These are phyloP conservation scores for Drosophila tristis DNA, from an alignment of 1,140 invertebrate species.

Conservation along the genomic window DNA sequence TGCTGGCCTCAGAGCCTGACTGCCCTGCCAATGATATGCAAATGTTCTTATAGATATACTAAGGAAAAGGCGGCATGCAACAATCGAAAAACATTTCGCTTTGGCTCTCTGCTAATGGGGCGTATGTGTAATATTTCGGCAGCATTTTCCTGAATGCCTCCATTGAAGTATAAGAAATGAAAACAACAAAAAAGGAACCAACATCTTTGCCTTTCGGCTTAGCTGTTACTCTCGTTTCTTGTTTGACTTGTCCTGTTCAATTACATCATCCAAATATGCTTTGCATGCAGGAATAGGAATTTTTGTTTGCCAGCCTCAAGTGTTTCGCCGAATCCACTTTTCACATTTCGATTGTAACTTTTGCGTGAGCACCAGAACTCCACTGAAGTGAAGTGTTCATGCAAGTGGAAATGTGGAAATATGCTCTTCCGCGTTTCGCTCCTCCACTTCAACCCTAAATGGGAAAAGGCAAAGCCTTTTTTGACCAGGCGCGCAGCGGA, in stretches of 20 bases:
- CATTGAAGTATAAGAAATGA: background rate
- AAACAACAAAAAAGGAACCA: too few relatives aligned
- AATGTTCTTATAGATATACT: constrained; percentile 12
- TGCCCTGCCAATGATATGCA: constrained; percentile 24
- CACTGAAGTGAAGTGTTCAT: constrained; percentile 8
- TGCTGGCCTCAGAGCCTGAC: background rate
- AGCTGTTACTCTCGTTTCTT: background rate
- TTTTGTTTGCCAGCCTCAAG: background rate
- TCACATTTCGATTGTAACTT: constrained; percentile 22
- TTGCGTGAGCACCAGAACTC: background rate
- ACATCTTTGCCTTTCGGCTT: background rate
- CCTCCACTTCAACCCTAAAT: background rate
- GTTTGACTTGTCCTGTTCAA: background rate
- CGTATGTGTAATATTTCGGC: constrained; percentile 14
- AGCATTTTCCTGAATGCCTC: background rate
- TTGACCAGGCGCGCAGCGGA: constrained; percentile 7
- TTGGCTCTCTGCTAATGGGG: background rate
- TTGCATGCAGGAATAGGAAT: constrained; percentile 10
- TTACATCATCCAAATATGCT: constrained; percentile 1
- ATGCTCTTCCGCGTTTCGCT: constrained; percentile 16
- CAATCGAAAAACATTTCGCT: background rate
- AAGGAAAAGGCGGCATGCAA: background rate
- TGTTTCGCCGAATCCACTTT: constrained; percentile 7
- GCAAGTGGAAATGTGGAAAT: constrained; percentile 26
- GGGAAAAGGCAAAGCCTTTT: background rate